Evolutionary conservation across 2,113 vertebrate species (phyloP).

Genomic region (Cinclus mexicanus): DNA sequence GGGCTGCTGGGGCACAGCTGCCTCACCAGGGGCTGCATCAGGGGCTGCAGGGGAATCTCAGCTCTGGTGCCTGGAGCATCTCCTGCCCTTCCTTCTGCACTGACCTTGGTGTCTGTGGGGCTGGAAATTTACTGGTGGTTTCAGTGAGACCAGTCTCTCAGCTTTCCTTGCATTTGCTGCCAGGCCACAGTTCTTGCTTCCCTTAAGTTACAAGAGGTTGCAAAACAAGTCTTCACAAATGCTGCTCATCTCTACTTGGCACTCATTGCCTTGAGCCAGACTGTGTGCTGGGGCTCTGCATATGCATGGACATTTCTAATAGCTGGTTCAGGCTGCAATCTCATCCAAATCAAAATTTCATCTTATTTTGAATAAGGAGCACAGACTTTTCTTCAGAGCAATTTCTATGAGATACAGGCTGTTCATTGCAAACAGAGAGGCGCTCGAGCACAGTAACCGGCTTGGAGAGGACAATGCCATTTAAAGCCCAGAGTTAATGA

Average conservation of each 20-base stretch:
- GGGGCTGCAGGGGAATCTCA: background rate
- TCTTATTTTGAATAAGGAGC: conserved; percentile 8
- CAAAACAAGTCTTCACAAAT: background rate
- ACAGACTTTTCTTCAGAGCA: conserved; percentile 9
- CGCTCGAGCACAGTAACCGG: conserved; percentile 15
- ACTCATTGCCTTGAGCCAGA: background rate
- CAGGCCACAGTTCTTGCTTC: background rate
- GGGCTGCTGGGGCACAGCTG: background rate
- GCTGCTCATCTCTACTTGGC: background rate
- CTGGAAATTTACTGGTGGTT: background rate
- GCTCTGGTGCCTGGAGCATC: too few relatives aligned
- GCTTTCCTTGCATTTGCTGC: background rate
- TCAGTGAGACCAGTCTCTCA: accelerated
- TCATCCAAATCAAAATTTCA: background rate
- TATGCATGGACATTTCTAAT: background rate
- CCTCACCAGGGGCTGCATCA: background rate
- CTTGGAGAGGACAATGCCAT: conserved; percentile 60
- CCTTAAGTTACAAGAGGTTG: background rate
- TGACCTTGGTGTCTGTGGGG: too few relatives aligned
- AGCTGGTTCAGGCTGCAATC: background rate
- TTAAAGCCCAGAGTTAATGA: conserved; percentile 74
- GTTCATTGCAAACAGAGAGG: conserved; percentile 50
- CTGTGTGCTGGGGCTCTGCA: background rate
- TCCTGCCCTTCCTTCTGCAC: background rate
- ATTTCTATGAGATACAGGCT: conserved; percentile 19